Conservation (phyloP, 2,888 invertebrate species). For the Caenorhabditis virilis region DNA sequence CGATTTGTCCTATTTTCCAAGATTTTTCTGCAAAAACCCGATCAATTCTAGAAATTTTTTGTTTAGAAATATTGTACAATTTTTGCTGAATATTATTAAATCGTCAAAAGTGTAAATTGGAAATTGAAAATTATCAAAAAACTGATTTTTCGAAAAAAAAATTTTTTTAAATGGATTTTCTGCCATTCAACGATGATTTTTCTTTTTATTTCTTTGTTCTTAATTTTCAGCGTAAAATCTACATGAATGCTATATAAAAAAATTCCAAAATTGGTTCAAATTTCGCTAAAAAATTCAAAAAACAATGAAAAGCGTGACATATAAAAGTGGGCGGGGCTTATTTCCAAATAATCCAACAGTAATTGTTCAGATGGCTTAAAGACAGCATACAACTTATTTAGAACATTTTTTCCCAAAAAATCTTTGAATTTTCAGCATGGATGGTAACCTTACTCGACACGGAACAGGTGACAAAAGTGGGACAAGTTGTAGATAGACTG, state of each 20-base stretch:
- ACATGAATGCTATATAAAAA: neutral
- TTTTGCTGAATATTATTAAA: neutral
- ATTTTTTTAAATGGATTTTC: neutral
- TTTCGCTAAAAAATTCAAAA: too few species aligned
- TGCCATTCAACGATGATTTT: neutral
- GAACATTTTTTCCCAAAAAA: conserved; percentile 10
- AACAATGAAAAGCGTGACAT: too few species aligned
- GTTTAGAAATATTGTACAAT: neutral
- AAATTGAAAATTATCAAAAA: too few species aligned
- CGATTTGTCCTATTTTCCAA: neutral
- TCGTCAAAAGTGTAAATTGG: too few species aligned
- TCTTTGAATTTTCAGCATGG: too few species aligned
- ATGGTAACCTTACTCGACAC: conserved; percentile 58
- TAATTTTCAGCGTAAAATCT: neutral
- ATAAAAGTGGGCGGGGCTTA: neutral
- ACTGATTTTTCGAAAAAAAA: too few species aligned
- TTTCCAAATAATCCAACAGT: neutral
- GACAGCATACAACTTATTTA: neutral
- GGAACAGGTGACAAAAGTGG: conserved; percentile 45
- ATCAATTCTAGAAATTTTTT: neutral
- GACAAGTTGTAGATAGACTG: conserved; percentile 59
- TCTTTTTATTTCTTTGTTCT: neutral
- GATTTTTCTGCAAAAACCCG: neutral
- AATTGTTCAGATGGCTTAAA: neutral
- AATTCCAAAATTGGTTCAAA: too few species aligned